phyloP scores from a whole-genome alignment of 1,140 invertebrate genomes.

The Trichonephila inaurata region DNA sequence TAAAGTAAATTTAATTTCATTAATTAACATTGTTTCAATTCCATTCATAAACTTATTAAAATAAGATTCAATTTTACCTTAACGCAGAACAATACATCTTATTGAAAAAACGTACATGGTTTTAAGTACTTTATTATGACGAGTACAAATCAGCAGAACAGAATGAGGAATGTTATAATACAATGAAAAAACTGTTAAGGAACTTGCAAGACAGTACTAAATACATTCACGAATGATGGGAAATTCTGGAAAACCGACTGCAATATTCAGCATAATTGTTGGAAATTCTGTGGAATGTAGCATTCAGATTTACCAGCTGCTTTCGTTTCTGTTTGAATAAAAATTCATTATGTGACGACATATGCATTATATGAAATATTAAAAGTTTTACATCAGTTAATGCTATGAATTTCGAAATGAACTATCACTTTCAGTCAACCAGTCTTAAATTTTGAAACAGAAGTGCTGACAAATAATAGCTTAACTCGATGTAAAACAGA shows the following conservation, averaged over 20 bases:
- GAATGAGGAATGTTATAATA: conserved; percentile 55
- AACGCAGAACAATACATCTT: no score
- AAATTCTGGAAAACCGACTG: conserved; percentile 45
- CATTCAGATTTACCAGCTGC: conserved; percentile 38
- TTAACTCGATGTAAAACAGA: conserved; percentile 16
- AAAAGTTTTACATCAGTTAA: conserved; percentile 5
- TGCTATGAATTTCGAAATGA: not conserved
- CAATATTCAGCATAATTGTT: not conserved
- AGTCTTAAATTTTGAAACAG: not conserved
- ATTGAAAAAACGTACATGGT: conserved; percentile 11
- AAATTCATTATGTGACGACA: conserved; percentile 36
- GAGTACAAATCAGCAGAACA: conserved; percentile 48
- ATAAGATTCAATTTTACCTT: no score
- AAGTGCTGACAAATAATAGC: no score
- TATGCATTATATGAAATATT: not conserved
- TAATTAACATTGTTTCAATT: no score
- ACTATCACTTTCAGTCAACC: no score
- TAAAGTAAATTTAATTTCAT: no score
- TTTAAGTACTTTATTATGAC: conserved; percentile 18
- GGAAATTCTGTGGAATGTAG: conserved; percentile 47
- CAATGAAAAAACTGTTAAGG: not conserved
- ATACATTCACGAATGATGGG: conserved; percentile 40
- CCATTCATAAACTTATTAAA: no score
- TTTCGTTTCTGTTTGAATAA: conserved; percentile 50
- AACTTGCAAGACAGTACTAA: conserved; percentile 18